Evolutionary conservation across 2,797 vertebrate species (phyloP).

Genomic region (Oryzias dopingdopingensis): DNA sequence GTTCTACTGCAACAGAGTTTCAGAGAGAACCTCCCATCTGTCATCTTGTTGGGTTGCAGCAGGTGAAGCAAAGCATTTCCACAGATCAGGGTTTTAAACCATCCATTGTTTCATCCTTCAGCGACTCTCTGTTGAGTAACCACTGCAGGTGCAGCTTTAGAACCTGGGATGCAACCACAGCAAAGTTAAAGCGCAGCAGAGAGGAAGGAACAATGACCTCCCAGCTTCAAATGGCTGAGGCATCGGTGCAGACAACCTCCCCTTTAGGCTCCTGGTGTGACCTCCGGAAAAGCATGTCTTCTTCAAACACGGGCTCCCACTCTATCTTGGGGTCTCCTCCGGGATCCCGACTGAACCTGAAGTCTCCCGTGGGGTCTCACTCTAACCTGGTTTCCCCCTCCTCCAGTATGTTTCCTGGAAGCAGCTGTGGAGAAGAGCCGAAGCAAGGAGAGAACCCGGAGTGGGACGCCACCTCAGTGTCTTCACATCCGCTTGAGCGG

Average conservation of each 20-base stretch:
- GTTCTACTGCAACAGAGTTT: constrained; percentile 32
- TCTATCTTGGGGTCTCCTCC: constrained; percentile 70
- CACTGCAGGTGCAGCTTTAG: constrained; percentile 50
- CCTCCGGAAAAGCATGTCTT: constrained; percentile 19
- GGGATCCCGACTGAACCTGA: constrained; percentile 66
- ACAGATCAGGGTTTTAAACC: constrained; percentile 44
- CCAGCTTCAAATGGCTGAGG: constrained; percentile 76
- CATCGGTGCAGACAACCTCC: constrained; percentile 84
- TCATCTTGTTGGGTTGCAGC: constrained; percentile 28
- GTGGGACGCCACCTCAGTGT: constrained; percentile 13
- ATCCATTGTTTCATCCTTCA: constrained; percentile 83
- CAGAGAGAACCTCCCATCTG: constrained; percentile 35
- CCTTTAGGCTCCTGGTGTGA: constrained; percentile 58
- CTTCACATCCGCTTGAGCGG: constrained; percentile 16
- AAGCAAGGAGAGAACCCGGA: neutral
- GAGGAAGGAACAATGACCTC: constrained; percentile 86
- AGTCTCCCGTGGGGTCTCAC: constrained; percentile 55
- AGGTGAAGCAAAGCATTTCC: neutral
- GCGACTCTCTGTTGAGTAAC: constrained; percentile 82
- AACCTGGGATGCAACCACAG: constrained; percentile 5
- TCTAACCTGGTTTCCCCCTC: constrained; percentile 67
- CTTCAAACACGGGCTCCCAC: constrained; percentile 36
- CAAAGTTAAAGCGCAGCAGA: constrained; percentile 50
- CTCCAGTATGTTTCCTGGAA: constrained; percentile 69
- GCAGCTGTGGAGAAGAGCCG: constrained; percentile 49